Evolutionary conservation across 2,888 invertebrate species (phyloP).

Genomic region (Thalpophila matura): DNA sequence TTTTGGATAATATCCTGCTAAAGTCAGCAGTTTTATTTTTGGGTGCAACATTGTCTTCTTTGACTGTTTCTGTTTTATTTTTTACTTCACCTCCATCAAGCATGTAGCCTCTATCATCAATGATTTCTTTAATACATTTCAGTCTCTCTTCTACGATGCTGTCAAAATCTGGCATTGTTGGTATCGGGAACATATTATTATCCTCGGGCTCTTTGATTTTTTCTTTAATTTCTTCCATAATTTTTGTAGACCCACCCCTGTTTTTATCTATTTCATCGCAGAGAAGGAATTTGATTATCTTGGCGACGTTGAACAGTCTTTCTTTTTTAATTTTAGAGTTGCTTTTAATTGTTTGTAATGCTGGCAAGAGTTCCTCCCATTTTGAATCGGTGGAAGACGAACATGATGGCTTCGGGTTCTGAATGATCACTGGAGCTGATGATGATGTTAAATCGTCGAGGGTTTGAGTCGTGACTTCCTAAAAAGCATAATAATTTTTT

Average conservation of each 20-base stretch:
- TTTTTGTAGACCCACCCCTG: slow-evolving; percentile 2
- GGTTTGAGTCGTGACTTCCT: slow-evolving; percentile 40
- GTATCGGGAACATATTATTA: background rate
- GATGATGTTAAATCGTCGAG: slow-evolving; percentile 25
- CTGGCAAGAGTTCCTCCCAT: slow-evolving; percentile 51
- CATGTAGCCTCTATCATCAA: slow-evolving; percentile 26
- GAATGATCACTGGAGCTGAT: slow-evolving; percentile 12
- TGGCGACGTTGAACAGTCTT: slow-evolving; percentile 59
- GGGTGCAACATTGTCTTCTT: background rate
- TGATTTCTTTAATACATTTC: slow-evolving; percentile 21
- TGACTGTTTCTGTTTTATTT: slow-evolving; percentile 15
- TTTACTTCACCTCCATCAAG: slow-evolving; percentile 22
- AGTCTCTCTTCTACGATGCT: slow-evolving; percentile 45
- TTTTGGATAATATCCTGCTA: slow-evolving; percentile 46
- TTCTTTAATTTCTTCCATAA: slow-evolving; percentile 14
- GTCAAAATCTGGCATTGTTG: slow-evolving; percentile 23
- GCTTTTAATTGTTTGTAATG: slow-evolving; percentile 52
- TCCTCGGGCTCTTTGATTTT: slow-evolving; percentile 17
- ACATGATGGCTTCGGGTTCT: slow-evolving; percentile 4
- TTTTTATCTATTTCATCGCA: slow-evolving; percentile 51
- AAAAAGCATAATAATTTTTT: slow-evolving; percentile 23
- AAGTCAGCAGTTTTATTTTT: slow-evolving; percentile 49
- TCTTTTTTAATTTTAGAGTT: slow-evolving; percentile 58
- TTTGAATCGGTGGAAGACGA: slow-evolving; percentile 13
- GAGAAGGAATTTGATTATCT: slow-evolving; percentile 60